Percentiles rank a stretch among this genome's conserved stretches.
phyloP scores from a whole-genome alignment of 2,888 invertebrate genomes.

The Eudemis profundana region DNA sequence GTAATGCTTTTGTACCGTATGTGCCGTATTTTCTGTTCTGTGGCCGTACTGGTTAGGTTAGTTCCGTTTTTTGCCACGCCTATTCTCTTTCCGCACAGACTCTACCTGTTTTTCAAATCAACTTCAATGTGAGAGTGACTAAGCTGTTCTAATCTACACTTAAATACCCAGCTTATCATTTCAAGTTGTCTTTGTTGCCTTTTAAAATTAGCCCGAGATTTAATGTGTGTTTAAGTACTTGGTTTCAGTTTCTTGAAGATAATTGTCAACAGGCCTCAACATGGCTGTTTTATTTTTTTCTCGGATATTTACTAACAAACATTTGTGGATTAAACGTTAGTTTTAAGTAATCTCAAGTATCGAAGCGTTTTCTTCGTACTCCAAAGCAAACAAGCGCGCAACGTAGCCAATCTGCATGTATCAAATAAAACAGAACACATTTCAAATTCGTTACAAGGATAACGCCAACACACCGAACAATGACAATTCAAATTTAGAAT shows the following conservation, averaged over 20 bases:
- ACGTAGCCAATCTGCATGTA: neutral
- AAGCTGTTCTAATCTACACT: slow-evolving; percentile 28
- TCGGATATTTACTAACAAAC: neutral
- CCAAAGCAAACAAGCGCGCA: neutral
- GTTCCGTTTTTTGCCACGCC: too few species aligned
- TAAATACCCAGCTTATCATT: slow-evolving; percentile 40
- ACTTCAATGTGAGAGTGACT: slow-evolving; percentile 25
- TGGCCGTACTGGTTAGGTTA: too few species aligned
- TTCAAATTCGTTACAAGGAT: slow-evolving; percentile 32
- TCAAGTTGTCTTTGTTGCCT: slow-evolving; percentile 31
- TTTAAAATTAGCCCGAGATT: slow-evolving; percentile 34
- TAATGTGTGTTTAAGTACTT: slow-evolving; percentile 34
- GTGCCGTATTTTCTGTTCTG: too few species aligned
- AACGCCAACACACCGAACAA: slow-evolving; percentile 45
- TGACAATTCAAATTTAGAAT: slow-evolving; percentile 55
- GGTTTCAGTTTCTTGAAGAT: slow-evolving; percentile 12
- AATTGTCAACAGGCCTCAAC: neutral
- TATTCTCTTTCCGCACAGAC: too few species aligned
- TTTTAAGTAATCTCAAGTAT: neutral
- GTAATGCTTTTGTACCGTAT: too few species aligned
- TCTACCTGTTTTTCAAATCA: too few species aligned
- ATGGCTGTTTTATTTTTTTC: neutral
- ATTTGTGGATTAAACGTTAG: neutral
- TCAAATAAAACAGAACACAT: slow-evolving; percentile 15
- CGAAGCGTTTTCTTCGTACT: neutral